Evolutionary conservation across 92 coral and sea anemone genomes (phyloP).

Genomic region (Actinostola sp.): DNA sequence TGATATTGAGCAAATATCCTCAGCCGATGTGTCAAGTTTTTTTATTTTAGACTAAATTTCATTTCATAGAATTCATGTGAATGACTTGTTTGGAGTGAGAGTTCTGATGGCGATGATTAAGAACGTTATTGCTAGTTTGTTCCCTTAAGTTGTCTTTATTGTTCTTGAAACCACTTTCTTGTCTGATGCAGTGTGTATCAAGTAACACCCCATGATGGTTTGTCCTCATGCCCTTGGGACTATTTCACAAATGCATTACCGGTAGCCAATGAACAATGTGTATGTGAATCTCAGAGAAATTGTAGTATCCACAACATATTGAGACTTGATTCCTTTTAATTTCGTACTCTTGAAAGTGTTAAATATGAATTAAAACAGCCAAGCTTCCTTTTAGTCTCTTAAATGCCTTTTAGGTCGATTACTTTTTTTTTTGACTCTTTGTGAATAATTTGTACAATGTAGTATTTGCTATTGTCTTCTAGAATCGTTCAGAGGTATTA

Average conservation of each 20-base stretch:
- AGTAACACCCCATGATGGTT: conserved; percentile 13
- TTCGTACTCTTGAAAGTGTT: not conserved
- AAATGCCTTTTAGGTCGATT: not conserved
- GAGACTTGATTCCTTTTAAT: not conserved
- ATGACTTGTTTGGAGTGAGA: not conserved
- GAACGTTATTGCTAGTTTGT: conserved; percentile 9
- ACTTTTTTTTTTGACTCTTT: too few relatives aligned
- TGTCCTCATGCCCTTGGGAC: conserved; percentile 26
- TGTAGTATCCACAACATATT: not conserved
- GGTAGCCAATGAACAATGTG: conserved; percentile 8
- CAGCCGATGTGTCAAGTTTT: not conserved
- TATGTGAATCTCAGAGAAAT: conserved; percentile 1
- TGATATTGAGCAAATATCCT: not conserved
- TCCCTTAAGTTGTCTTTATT: not conserved
- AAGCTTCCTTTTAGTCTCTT: not conserved
- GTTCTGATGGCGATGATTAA: conserved; percentile 20
- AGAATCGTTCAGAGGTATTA: too few relatives aligned
- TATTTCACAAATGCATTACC: conserved; percentile 23
- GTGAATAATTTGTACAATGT: not conserved
- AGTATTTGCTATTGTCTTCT: too few relatives aligned
- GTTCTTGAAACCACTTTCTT: conserved; percentile 18
- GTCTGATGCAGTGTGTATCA: conserved; percentile 18
- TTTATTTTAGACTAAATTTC: not conserved
- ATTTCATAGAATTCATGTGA: not conserved
- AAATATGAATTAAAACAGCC: not conserved